Evolutionary conservation across 2,113 vertebrate genomes (phyloP).

Genomic region (Girardinichthys multiradiatus): DNA sequence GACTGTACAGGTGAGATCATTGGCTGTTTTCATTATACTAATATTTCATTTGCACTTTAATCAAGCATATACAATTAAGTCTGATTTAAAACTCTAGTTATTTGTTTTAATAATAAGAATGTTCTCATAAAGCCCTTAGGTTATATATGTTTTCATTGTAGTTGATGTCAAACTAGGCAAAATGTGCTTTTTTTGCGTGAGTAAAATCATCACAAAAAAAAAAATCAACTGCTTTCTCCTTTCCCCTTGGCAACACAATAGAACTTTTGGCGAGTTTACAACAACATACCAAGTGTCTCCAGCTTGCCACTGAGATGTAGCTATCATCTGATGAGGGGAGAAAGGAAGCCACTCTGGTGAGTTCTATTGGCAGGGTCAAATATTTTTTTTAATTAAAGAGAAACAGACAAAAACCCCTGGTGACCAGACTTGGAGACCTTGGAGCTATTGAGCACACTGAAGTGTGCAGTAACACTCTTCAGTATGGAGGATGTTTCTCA

Average conservation of each 20-base stretch:
- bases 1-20: conserved; percentile 88
- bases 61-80: too few species aligned
- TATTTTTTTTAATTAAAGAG: not conserved
- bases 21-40: not conserved
- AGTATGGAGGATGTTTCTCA: too few species aligned
- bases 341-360: conserved; percentile 92
- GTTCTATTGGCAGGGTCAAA: conserved; percentile 27
- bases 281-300: conserved; percentile 92
- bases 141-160: not conserved
- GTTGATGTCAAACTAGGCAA: conserved; percentile 26
- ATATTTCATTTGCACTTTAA: too few species aligned
- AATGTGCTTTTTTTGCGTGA: not conserved
- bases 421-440: not conserved
- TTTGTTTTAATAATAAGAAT: too few species aligned
- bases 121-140: not conserved
- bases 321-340: conserved; percentile 96
- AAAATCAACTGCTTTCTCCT: conserved; percentile 36
- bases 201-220: conserved; percentile 27
- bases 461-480: too few species aligned
- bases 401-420: not conserved
- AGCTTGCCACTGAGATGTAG: conserved; percentile 89
- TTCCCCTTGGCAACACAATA: conserved; percentile 59
- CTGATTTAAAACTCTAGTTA: too few species aligned
- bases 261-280: conserved; percentile 99
- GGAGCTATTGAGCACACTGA: not conserved